Conservation (phyloP, 2,888 invertebrate genomes). For the Escarpia spicata region DNA sequence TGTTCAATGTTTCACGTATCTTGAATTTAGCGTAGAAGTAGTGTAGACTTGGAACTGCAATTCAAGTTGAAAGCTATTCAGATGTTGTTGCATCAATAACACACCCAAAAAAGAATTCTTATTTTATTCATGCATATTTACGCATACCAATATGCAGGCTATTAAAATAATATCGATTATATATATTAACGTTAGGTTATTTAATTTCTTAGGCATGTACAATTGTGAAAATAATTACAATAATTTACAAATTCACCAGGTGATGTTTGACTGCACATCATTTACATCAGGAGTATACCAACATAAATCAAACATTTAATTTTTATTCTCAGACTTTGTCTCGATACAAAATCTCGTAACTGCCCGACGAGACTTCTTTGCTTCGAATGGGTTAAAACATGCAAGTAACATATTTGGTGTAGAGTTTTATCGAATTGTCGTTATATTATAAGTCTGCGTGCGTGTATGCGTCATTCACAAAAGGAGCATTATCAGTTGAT, state of each 20-base stretch:
- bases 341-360: background rate
- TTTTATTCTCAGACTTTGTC: background rate
- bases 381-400: no score
- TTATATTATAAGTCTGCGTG: no score
- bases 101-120: background rate
- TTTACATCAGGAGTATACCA: background rate
- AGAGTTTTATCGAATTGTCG: no score
- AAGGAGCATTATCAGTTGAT: background rate
- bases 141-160: background rate
- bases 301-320: background rate
- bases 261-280: background rate
- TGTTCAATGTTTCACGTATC: background rate
- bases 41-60: constrained; percentile 29
- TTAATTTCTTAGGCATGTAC: background rate
- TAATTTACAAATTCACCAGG: background rate
- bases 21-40: background rate
- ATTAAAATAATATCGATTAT: background rate
- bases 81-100: background rate
- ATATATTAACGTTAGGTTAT: background rate
- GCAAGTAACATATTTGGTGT: no score
- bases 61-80: background rate
- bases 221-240: background rate
- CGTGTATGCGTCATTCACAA: background rate
- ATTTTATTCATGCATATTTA: constrained; percentile 17
- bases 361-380: background rate